Evolutionary conservation across 2,113 vertebrate species (phyloP), one percentile per base, ranked within the genome.

Genomic region (Uria lomvia): DNA sequence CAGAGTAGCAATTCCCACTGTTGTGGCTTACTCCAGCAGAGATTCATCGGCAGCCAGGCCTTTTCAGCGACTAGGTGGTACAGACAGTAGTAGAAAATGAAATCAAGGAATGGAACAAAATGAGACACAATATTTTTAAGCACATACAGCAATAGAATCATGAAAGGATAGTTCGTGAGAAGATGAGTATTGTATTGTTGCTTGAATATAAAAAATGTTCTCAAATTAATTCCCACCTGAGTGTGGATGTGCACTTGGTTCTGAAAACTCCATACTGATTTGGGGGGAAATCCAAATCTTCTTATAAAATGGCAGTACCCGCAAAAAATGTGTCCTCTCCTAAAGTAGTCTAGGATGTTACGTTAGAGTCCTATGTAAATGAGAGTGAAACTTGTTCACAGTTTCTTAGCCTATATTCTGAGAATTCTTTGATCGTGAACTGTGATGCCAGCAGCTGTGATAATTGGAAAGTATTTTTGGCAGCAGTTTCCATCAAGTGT

Each of bases 321-420:
- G 42, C 68, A 93, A 68, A 91, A 93, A 56, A 22, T 5, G 3
- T 21, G 18, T 66, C 65, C 42, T 66, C 32, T 90, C 74, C 72
- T 95, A 0, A n/a, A 36, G 63, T 6, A 63, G 43, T 43, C 62
- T 82, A 36, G 84, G 56, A 30, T 73, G 76, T 94, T 92, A 58
- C 17, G 27, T 86, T 90, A 24, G 47, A 84, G 72, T 75, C 65
- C 62, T 56, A 89, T 96, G 92, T 89, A 95, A 97, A 26, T 59
- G 92, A 95, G 92, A 97, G 59, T 86, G 97, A 96, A 97, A 97
- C 94, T 42, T 30, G 16, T 60, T 55, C 17, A 55, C 60, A 10
- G 83, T 84, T 92, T 90, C 77, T 86, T 85, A 78, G 60, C 34
- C 60, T 38, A 67, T 58, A 22, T 97, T 97, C 96, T 93, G 73